Base-by-base conservation (phyloP, 2,888 invertebrate genomes). In the Caenorhabditis sp. region DNA sequence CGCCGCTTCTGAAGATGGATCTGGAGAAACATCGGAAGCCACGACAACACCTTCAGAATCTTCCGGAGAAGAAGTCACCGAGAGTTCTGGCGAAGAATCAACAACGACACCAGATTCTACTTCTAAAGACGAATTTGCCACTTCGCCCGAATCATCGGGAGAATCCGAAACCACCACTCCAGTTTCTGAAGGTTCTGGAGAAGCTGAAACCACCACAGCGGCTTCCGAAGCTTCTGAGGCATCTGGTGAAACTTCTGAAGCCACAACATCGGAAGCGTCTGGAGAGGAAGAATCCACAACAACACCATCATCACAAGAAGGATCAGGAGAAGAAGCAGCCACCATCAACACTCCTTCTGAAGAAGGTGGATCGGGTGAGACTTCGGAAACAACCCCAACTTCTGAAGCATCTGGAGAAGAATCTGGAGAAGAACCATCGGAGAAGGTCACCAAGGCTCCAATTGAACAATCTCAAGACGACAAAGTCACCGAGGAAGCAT, bases 341-440 rank as follows among this genome's bases (percentile, higher is more conserved):
- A 58, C 62, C 50, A 60, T 69, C 8, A 36, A 62, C 10, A 72
- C 60, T 49, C 55, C 59, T 53, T 14, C n/a, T n/a, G n/a, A n/a
- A 10, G 63, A 63, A 19, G 73, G 70, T 43, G 54, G 17, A 24
- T 62, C 59, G 8, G 66, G 67, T 64, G 69, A 58, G 10, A 12
- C 62, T 53, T 68, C 49, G 23, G 61, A 54, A n/a, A 69, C 69
- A 17, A 62, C n/a, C 21, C 14, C 64, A 43, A 60, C 51, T 19
- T 59, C 67, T 54, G 50, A 43, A 36, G 5, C 64, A 17, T 37
- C 58, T 31, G 57, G 36, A 31, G 65, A 69, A 58, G 54, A n/a
- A 26, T 55, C 61, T 24, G 69, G 61, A 23, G 69, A 67, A 21
- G 36, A 36, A 36, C 36, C 36, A 36, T 5, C 36, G 5, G 36